A percentile compares a stretch with the other conserved stretches of the same genome.
These are phyloP conservation scores for Dysdera silvatica DNA, from an alignment of 1,140 invertebrate genomes.

Conservation along the genomic window DNA sequence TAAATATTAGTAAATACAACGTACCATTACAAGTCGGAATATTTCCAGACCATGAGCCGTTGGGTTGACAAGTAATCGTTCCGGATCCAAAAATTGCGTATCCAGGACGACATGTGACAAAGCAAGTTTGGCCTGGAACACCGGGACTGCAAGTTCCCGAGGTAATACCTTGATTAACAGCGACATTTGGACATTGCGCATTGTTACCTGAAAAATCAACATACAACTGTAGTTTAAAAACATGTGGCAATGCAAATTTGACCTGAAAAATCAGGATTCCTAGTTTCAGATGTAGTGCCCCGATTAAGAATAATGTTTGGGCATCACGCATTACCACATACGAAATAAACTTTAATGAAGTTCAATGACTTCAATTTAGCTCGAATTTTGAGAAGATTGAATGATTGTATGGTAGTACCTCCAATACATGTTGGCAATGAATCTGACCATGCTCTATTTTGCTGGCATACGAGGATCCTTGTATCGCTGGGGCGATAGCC, in stretches of 20 bases:
- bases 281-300: too few species aligned
- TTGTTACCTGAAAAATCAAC: neutral
- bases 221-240: neutral
- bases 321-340: too few species aligned
- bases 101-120: constrained; percentile 43
- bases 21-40: constrained; percentile 25
- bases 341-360: too few species aligned
- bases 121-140: constrained; percentile 39
- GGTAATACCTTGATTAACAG: neutral
- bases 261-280: neutral
- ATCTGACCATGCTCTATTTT: constrained; percentile 44
- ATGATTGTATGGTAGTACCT: too few species aligned
- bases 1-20: too few species aligned
- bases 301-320: too few species aligned
- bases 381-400: too few species aligned
- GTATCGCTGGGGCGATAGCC: constrained; percentile 40
- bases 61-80: constrained; percentile 43
- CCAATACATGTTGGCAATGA: constrained; percentile 25
- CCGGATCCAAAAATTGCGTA: constrained; percentile 43
- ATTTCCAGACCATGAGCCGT: constrained; percentile 43
- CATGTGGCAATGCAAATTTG: neutral
- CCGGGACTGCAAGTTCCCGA: constrained; percentile 6
- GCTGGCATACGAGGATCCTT: constrained; percentile 42
- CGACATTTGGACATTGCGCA: constrained; percentile 5
- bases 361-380: too few species aligned